phyloP scores from a whole-genome alignment of 2,113 vertebrate genomes.

The Erythrolamprus reginae region DNA sequence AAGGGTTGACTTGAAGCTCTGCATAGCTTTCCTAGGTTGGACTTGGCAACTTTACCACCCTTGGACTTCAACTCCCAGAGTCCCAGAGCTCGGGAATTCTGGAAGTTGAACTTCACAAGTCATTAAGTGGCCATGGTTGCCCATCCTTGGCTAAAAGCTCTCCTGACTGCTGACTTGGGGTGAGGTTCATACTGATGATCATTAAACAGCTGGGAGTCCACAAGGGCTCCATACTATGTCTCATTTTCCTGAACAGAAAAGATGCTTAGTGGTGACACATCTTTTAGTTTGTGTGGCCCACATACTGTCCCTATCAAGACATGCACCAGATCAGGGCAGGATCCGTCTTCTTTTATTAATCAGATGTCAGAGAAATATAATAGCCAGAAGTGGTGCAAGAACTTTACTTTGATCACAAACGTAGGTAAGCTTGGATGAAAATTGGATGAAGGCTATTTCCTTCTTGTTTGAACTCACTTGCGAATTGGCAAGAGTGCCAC shows the following conservation, averaged over 20 bases:
- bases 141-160: not conserved
- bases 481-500: not conserved
- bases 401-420: constrained; percentile 13
- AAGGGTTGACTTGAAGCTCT: not conserved
- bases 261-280: not conserved
- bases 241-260: not conserved
- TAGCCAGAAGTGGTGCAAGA: constrained; percentile 40
- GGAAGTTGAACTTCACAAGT: not conserved
- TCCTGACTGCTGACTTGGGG: not conserved
- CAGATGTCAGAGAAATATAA: not conserved
- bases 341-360: not conserved
- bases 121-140: not conserved
- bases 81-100: not conserved
- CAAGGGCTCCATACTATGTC: not conserved
- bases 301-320: not conserved
- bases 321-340: not conserved
- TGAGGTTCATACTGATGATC: not conserved
- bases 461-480: not conserved
- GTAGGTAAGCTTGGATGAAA: not conserved
- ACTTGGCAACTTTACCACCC: not conserved
- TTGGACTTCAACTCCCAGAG: not conserved
- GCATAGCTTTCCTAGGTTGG: no score
- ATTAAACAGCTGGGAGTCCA: not conserved
- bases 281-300: not conserved
- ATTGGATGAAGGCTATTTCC: constrained; percentile 1